A percentile compares a stretch with the other conserved stretches of the same genome.
Evolutionary conservation across 2,888 invertebrate species (phyloP).

Genomic region (Gortyna flavago): DNA sequence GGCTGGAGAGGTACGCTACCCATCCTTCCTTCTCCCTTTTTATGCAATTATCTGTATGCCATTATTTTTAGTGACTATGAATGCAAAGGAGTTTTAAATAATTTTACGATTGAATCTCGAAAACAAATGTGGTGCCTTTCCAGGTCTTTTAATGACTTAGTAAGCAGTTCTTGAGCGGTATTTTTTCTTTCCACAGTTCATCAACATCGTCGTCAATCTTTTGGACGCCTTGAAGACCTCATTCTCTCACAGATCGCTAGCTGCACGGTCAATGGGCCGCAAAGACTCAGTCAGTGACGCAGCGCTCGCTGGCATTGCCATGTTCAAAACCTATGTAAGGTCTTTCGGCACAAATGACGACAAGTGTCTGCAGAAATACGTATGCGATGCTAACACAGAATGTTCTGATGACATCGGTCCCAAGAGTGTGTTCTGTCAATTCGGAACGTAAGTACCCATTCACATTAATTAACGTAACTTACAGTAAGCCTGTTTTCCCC

Average conservation of each 20-base stretch:
- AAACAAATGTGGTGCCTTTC: conserved; percentile 16
- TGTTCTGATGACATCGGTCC: conserved; percentile 95
- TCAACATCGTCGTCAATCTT: conserved; percentile 97
- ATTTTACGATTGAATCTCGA: not conserved
- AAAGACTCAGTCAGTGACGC: conserved; percentile 97
- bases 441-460: conserved; percentile 95
- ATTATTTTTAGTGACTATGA: conserved; percentile 36
- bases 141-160: conserved; percentile 12
- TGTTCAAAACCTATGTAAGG: conserved; percentile 96
- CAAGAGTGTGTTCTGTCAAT: conserved; percentile 96
- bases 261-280: conserved; percentile 95
- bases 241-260: conserved; percentile 96
- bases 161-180: conserved; percentile 1
- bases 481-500: not conserved
- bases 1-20: conserved; percentile 97
- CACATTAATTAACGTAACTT: not conserved
- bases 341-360: conserved; percentile 94
- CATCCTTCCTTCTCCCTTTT: conserved; percentile 84
- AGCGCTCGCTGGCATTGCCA: conserved; percentile 95
- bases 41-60: conserved; percentile 59
- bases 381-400: conserved; percentile 97
- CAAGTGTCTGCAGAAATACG: conserved; percentile 95
- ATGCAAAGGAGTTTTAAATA: conserved; percentile 15
- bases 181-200: conserved; percentile 91
- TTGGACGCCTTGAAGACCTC: conserved; percentile 97